These are phyloP conservation scores for Macrophya alboannulata DNA, from an alignment of 2,888 invertebrate genomes.

Conservation along the genomic window DNA sequence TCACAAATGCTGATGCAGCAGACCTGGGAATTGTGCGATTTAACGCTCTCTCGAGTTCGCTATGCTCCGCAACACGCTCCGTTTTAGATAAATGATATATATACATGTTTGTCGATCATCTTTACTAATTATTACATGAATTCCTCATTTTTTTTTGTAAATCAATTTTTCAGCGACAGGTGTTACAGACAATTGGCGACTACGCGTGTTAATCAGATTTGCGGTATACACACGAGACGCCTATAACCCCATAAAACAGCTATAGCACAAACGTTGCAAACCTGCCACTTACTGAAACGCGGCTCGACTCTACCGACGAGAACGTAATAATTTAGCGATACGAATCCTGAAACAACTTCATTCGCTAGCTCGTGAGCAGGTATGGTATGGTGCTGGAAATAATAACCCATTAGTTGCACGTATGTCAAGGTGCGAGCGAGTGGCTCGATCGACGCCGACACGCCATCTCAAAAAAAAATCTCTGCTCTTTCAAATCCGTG, in stretches of 20 bases:
- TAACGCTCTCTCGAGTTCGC: conserved; percentile 3
- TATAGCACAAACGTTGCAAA: too few species aligned
- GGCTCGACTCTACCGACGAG: not conserved
- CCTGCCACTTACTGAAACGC: not conserved
- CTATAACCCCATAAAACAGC: too few species aligned
- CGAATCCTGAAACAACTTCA: conserved; percentile 71
- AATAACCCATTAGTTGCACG: conserved; percentile 72
- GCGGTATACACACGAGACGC: not conserved
- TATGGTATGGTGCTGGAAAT: conserved; percentile 68
- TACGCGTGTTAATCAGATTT: not conserved
- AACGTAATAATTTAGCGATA: conserved; percentile 61
- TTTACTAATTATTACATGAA: not conserved
- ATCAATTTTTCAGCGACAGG: too few species aligned
- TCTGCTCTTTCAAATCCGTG: not conserved
- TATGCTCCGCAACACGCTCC: not conserved
- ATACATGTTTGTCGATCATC: not conserved
- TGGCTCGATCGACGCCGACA: conserved; percentile 68
- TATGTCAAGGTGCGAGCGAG: conserved; percentile 65
- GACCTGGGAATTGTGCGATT: not conserved
- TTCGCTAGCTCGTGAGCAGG: conserved; percentile 64
- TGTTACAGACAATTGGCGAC: too few species aligned
- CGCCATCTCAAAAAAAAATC: conserved; percentile 64
- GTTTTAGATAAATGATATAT: not conserved
- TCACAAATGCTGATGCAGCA: conserved; percentile 23
- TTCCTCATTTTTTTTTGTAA: not conserved